Evolutionary conservation across 2,113 vertebrate species (phyloP).

Genomic region (Cyprinus carpio): DNA sequence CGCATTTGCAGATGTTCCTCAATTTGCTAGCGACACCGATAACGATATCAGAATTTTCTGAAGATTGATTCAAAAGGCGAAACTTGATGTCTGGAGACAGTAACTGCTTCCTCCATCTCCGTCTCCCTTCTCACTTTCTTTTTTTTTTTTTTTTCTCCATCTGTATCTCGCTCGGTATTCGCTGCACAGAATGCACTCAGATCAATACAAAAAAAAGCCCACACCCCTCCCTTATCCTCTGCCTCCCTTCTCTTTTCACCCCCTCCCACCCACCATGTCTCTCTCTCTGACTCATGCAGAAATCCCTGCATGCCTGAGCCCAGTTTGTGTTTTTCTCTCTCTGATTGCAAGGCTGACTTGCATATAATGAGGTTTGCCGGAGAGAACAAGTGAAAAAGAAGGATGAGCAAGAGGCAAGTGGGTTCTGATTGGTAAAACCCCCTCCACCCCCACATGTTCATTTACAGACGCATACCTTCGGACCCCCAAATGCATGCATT

Average conservation of each 20-base stretch:
- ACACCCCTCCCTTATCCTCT: slow-evolving; percentile 60
- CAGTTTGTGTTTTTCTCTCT: slow-evolving; percentile 77
- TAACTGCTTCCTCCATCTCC: slow-evolving; percentile 57
- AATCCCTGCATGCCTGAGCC: slow-evolving; percentile 71
- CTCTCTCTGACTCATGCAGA: slow-evolving; percentile 74
- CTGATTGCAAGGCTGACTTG: slow-evolving; percentile 73
- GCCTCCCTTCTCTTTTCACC: slow-evolving; percentile 65
- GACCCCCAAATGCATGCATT: slow-evolving; percentile 13
- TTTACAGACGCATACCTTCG: not conserved
- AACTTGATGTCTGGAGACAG: slow-evolving; percentile 55
- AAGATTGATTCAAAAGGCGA: slow-evolving; percentile 48
- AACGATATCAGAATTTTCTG: slow-evolving; percentile 19
- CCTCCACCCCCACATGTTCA: slow-evolving; percentile 60
- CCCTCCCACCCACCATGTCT: slow-evolving; percentile 42
- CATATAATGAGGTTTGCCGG: slow-evolving; percentile 66
- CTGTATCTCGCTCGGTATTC: slow-evolving; percentile 70
- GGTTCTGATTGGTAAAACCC: slow-evolving; percentile 70
- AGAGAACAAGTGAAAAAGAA: slow-evolving; percentile 65
- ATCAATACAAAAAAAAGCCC: slow-evolving; percentile 58
- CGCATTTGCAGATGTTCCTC: slow-evolving; percentile 11
- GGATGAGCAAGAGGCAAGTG: slow-evolving; percentile 58
- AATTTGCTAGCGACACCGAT: not conserved
- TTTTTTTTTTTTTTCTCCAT: too few relatives aligned
- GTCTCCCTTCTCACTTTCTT: slow-evolving; percentile 35
- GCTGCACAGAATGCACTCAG: slow-evolving; percentile 67